Evolutionary conservation across 1,140 invertebrate species (phyloP).

Genomic region (Bombus ignitus): DNA sequence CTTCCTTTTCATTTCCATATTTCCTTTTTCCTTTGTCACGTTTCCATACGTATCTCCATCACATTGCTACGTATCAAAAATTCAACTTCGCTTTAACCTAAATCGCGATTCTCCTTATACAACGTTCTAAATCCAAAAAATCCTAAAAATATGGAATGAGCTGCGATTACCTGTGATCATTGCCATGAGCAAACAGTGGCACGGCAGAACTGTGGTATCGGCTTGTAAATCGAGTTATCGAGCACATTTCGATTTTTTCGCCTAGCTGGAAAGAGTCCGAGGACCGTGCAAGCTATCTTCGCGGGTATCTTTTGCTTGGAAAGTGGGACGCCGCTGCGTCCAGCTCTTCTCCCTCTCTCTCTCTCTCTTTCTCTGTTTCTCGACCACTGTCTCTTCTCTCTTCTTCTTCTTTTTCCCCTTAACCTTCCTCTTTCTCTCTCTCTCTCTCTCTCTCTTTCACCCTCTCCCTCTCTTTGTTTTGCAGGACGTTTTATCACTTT

Average conservation of each 20-base stretch:
- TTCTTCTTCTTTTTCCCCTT: constrained; percentile 23
- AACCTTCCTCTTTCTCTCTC: constrained; percentile 18
- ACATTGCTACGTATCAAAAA: too few species aligned
- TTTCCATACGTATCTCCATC: too few species aligned
- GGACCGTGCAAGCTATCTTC: constrained; percentile 59
- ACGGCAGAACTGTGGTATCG: constrained; percentile 6
- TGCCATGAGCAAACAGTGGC: constrained; percentile 28
- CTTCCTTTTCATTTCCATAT: too few species aligned
- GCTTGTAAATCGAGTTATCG: constrained; percentile 44
- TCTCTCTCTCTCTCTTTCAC: not conserved
- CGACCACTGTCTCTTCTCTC: not conserved
- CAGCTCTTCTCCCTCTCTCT: constrained; percentile 42
- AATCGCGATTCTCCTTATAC: too few species aligned
- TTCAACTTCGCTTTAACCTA: too few species aligned
- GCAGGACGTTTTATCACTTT: constrained; percentile 59
- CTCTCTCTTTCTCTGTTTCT: not conserved
- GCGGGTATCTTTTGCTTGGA: constrained; percentile 61
- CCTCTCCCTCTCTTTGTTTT: not conserved
- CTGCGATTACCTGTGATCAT: not conserved
- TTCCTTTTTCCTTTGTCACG: too few species aligned
- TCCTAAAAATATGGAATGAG: not conserved
- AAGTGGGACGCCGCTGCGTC: constrained; percentile 62
- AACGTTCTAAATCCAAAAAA: not conserved
- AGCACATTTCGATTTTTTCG: constrained; percentile 48
- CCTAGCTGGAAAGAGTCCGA: constrained; percentile 57